Percentiles rank a stretch among this genome's conserved stretches.
Evolutionary conservation across 2,888 invertebrate species (phyloP).

Genomic region (Cyclophora albipunctata): DNA sequence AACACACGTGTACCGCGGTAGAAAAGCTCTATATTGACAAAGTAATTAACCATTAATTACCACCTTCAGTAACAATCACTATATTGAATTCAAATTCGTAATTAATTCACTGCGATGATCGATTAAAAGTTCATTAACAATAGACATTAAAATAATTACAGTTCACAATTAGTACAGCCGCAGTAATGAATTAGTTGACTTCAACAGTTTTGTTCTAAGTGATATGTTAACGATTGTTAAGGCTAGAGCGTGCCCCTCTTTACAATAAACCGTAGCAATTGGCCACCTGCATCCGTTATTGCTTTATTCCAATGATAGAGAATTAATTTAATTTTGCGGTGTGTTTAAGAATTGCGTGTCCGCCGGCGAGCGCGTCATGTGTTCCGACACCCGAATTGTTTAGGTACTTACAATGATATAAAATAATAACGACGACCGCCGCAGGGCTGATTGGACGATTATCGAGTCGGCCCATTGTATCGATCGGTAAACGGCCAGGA

Average conservation of each 20-base stretch:
- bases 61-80: too few relatives aligned
- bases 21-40: too few relatives aligned
- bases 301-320: slow-evolving; percentile 39
- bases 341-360: slow-evolving; percentile 45
- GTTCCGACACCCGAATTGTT: slow-evolving; percentile 28
- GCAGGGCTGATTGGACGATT: slow-evolving; percentile 35
- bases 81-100: too few relatives aligned
- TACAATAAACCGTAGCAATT: slow-evolving; percentile 18
- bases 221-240: slow-evolving; percentile 14
- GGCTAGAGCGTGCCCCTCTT: slow-evolving; percentile 13
- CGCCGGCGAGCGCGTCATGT: slow-evolving; percentile 53
- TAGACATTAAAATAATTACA: too few relatives aligned
- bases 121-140: too few relatives aligned
- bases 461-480: slow-evolving; percentile 33
- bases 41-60: too few relatives aligned
- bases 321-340: slow-evolving; percentile 65
- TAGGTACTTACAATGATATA: slow-evolving; percentile 32
- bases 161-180: too few relatives aligned
- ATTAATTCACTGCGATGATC: too few relatives aligned
- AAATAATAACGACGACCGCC: slow-evolving; percentile 43
- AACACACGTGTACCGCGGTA: too few relatives aligned
- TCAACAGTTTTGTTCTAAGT: slow-evolving; percentile 1
- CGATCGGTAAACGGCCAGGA: slow-evolving; percentile 31
- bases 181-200: too few relatives aligned
- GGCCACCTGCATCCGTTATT: slow-evolving; percentile 22